Evolutionary conservation across 2,113 vertebrate species (phyloP), one percentile per base, ranked within the genome.

Genomic region (Corvus moneduloides): DNA sequence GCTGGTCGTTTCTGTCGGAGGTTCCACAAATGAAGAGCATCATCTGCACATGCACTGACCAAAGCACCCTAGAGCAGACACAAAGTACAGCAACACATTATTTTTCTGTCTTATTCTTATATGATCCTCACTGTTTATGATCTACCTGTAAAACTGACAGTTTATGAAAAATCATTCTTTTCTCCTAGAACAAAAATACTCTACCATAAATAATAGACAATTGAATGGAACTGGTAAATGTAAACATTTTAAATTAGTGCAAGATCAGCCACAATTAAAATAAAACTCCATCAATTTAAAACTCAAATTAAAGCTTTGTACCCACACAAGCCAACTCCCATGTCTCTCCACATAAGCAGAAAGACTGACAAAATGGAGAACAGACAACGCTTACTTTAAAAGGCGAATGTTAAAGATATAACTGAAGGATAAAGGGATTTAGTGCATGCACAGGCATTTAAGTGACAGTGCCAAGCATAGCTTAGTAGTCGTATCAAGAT

Each of bases 21-120:
- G 91, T 99, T 99, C 99, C 99, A 99, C 88, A 99, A 98, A 97
- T 99, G 99, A 94, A 99, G 98, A 1, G 99, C 99, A 96, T 99
- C 99, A 72, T 99, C 99, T 88, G 99, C 98, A 96, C 99, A 98
- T 5, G 99, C 99, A 96, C 99, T 99, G 94, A 99, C 99, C 98
- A 99, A 97, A 80, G 99, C 99, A 94, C 99, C 99, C 99, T 99
- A 75, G 3, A 96, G 84, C 48, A 94, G 58, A 96, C 37, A 97
- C 37, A 97, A 72, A 94, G 68, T 13, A 91, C 9, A 81, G 44
- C 54, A 39, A 51, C 59, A 46, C 0, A 1, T 84, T 49, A 92
- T 26, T 81, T 35, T 72, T 82, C 10, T 51, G 19, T 73, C 19
- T 56, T 59, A 54, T 28, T 89, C 39, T 89, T n/a, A 83, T 13